Evolutionary conservation across 1,140 invertebrate genomes (phyloP), one percentile per base, ranked within the genome.

Genomic region (Antheraea pernyi): DNA sequence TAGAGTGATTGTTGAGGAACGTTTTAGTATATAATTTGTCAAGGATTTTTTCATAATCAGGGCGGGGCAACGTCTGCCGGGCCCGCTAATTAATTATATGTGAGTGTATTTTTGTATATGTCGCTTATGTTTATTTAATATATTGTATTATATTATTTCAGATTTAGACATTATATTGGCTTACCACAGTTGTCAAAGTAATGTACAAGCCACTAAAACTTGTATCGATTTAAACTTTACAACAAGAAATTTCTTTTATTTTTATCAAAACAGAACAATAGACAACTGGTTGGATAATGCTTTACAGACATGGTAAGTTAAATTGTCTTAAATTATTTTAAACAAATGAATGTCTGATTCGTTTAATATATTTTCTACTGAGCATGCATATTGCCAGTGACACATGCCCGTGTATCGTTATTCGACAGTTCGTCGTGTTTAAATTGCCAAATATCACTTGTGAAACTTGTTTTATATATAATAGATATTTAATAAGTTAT

Each of bases 211-310:
- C 53, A 93, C 95, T 0, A 96, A 96, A 82, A 83, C 84, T 46
- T 94, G 94, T 3, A 94, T 96, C 18, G 95, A 95, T 67, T 93
- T 93, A 8, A 95, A 94, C 80, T 95, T 93, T 70, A 95, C 95
- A 10, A 86, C 94, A 19, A 92, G 94, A 81, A 95, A 95, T 11
- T 59, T 82, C 63, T 80, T 80, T 65, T 71, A 72, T 30, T 82
- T 82, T 71, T 80, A 77, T 68, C 74, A 72, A 0, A 92, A 94
- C 63, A 86, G 95, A 78, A 94, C 70, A 68, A 69, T 79, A 53
- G 71, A 82, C 37, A 69, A 76, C 22, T 67, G 48, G 19, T 42
- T 82, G 19, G 74, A 79, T 62, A 22, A 60, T 11, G 81, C 78
- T 42, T 68, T 78, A 19, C 64, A 75, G 13, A 79, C 76, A 9